Conservation (phyloP, 2,888 invertebrate species). For the Gordius sp. region DNA sequence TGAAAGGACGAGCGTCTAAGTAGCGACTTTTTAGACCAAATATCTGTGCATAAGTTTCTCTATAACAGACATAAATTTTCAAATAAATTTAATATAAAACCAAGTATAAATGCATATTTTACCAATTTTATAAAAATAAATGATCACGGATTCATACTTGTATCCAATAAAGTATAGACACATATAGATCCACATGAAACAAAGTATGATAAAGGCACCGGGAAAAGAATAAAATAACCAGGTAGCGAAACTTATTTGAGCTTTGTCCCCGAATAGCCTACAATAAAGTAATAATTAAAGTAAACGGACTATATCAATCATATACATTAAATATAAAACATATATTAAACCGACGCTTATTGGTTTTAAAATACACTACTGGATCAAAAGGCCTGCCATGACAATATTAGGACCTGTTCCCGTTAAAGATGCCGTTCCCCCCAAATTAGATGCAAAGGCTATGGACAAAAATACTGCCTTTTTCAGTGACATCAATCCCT, state of each 20-base stretch:
- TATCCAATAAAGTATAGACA: background rate
- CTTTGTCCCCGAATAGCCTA: background rate
- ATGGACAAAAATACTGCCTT: slow-evolving; percentile 22
- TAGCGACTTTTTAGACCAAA: no score
- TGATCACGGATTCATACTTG: background rate
- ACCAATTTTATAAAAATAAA: background rate
- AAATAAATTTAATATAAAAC: no score
- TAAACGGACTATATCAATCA: no score
- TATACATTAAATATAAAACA: no score
- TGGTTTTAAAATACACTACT: background rate
- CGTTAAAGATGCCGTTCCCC: slow-evolving; percentile 29
- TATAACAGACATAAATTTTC: no score
- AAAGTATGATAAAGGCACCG: background rate
- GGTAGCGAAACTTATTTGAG: slow-evolving; percentile 10
- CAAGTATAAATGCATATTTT: background rate
- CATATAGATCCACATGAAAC: background rate
- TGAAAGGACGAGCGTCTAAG: background rate
- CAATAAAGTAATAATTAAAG: no score
- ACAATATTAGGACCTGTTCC: slow-evolving; percentile 31
- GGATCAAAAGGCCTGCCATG: slow-evolving; percentile 26
- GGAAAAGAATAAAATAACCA: slow-evolving; percentile 8
- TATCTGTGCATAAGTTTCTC: no score
- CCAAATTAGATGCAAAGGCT: slow-evolving; percentile 28
- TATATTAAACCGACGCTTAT: no score
- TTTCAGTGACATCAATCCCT: background rate